Evolutionary conservation across 2,797 vertebrate species (phyloP).

Genomic region (Taeniopygia guttata): DNA sequence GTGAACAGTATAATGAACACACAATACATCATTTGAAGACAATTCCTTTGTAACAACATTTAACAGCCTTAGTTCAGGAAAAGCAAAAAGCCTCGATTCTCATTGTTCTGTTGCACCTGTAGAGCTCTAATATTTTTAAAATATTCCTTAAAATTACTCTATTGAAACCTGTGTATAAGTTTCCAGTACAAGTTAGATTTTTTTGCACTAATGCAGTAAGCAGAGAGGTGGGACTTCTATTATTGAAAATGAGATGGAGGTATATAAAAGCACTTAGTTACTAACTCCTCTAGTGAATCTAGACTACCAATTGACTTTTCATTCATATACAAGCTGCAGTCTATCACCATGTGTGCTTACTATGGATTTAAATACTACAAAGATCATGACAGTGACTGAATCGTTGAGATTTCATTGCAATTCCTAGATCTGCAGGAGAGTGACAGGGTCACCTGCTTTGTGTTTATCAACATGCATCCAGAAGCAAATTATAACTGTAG

Average conservation of each 20-base stretch:
- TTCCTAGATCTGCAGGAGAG: background rate
- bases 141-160: background rate
- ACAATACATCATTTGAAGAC: background rate
- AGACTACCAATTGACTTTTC: background rate
- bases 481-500: background rate
- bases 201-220: background rate
- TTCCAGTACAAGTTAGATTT: background rate
- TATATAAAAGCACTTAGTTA: background rate
- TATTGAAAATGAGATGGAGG: background rate
- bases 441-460: background rate
- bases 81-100: background rate
- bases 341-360: background rate
- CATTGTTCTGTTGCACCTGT: background rate
- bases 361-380: background rate
- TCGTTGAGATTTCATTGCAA: background rate
- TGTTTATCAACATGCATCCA: background rate
- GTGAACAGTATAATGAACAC: background rate
- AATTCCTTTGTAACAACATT: background rate
- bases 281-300: background rate
- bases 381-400: background rate
- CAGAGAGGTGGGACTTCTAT: background rate
- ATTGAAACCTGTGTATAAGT: background rate
- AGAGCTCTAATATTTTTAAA: background rate
- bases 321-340: background rate
- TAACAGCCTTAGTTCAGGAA: background rate